A percentile compares a stretch with the other conserved stretches of the same genome.
Conservation (phyloP, 2,797 vertebrate species). For the Pangasius krempfi region DNA sequence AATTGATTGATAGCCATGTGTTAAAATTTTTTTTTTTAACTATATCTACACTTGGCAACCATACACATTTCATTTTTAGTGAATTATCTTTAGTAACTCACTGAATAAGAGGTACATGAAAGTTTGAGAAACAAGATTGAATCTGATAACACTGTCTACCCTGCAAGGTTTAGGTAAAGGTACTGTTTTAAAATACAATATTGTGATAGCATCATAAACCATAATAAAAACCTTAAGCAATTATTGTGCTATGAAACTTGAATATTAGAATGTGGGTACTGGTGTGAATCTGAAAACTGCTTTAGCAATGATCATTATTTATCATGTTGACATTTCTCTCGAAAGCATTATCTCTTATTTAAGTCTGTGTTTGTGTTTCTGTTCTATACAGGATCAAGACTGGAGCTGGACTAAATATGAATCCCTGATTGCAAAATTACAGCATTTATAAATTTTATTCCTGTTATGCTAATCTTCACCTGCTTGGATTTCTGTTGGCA, state of each 20-base stretch:
- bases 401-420: constrained; percentile 80
- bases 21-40: background rate
- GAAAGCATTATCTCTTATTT: background rate
- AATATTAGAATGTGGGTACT: background rate
- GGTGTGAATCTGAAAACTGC: background rate
- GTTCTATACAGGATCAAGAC: constrained; percentile 71
- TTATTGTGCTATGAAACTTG: background rate
- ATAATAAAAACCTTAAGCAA: background rate
- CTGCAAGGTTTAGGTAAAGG: background rate
- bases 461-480: constrained; percentile 34
- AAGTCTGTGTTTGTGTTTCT: constrained; percentile 42
- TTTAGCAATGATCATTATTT: background rate
- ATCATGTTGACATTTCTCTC: background rate
- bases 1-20: background rate
- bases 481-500: constrained; percentile 44
- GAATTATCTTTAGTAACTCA: background rate
- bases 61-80: background rate
- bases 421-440: constrained; percentile 55
- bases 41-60: background rate
- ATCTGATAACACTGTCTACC: background rate
- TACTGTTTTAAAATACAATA: background rate
- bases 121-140: background rate
- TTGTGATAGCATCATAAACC: background rate
- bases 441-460: constrained; percentile 59
- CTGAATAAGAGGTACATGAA: background rate